phyloP scores from a whole-genome alignment of 1,140 invertebrate species.

The Ylistrum balloti region DNA sequence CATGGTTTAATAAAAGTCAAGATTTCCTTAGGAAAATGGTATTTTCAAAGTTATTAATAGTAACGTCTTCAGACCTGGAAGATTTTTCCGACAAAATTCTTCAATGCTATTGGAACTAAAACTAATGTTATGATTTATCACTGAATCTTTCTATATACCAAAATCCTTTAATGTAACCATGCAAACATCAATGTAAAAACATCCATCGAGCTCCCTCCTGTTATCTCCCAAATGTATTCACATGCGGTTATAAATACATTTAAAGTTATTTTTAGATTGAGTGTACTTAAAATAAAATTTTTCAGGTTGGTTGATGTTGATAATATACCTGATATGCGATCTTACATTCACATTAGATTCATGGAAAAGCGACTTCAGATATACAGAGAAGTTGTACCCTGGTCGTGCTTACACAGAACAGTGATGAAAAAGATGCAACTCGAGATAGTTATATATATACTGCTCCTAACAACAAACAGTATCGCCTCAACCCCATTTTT shows the following conservation, averaged over 20 bases:
- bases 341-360: not conserved
- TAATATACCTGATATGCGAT: not conserved
- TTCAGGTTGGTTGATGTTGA: not conserved
- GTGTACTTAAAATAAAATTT: not conserved
- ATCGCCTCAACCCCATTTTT: not conserved
- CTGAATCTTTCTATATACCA: not conserved
- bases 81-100: not conserved
- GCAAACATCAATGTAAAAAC: not conserved
- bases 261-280: not conserved
- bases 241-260: not conserved
- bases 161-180: not conserved
- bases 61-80: not conserved
- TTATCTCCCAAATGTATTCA: not conserved
- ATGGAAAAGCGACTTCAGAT: not conserved
- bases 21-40: not conserved
- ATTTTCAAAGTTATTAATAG: not conserved
- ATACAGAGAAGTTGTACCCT: not conserved
- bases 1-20: too few relatives aligned
- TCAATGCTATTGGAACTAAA: not conserved
- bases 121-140: not conserved
- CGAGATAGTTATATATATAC: not conserved
- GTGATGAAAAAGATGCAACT: not conserved
- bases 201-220: not conserved
- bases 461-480: not conserved
- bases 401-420: not conserved